Base-by-base conservation (phyloP, 2,113 vertebrate species). In the Athene cunicularia region DNA sequence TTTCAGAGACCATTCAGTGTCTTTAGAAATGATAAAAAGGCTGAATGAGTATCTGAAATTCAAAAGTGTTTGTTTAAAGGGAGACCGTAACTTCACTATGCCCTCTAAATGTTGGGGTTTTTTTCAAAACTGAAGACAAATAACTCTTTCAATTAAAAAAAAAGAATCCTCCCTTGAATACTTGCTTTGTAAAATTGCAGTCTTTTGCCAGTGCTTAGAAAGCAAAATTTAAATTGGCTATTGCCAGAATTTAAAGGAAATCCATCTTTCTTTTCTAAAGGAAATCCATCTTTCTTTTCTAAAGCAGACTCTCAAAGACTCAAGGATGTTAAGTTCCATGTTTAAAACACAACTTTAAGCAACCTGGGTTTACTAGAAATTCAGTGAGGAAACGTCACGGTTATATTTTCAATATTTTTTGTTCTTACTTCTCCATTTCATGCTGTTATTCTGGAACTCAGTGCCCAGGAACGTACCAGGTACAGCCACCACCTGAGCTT, bases 101-200 rank as follows among this genome's bases (percentile, higher is more conserved):
- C 41, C 63, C 49, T 93, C 56, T 80, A 35, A 63, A 89, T 60
- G 6, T 7, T 77, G 45, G 6, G 13, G 0, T 28, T 67, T 74
- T 72, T 82, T 77, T 43, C 47, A 74, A 86, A 97, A 71, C 50
- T 82, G 26, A 60, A 96, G 47, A 88, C 80, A 96, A 96, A 91
- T 71, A 80, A 93, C 11, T 49, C 72, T 71, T 80, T 66, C 50
- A 90, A 92, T 80, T 73, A 49, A 84, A 74, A 58, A 62, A 60
- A 68, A 32, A 14, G 9, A 80, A 27, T 28, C 45, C 14, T 86
- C 18, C 6, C 41, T 88, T 96, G 71, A 95, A 88, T 88, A 76
- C n/a, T 86, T 50, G 23, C 79, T 83, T 59, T 93, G 81, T 87
- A 66, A 88, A 68, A 66, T 83, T 53, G 9, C 72, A 76, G 71